Percentiles rank a stretch among this genome's conserved stretches.
Evolutionary conservation across 1,140 invertebrate species (phyloP).

Genomic region (Kradibia gibbosae): DNA sequence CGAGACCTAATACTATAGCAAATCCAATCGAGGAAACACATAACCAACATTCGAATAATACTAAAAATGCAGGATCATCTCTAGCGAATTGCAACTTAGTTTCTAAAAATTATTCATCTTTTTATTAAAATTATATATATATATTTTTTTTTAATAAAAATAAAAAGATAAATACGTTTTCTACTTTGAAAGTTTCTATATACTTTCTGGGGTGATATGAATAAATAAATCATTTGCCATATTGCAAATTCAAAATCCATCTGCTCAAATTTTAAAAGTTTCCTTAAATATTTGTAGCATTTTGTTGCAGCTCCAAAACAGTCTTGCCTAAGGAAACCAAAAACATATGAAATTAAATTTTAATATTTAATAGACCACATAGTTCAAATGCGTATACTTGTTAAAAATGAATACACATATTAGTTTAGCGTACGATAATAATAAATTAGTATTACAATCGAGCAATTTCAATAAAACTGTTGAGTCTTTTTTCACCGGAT

Average conservation of each 20-base stretch:
- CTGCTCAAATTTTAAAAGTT: conserved; percentile 94
- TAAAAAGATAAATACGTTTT: conserved; percentile 86
- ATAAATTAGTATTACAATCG: background rate
- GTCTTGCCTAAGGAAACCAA: conserved; percentile 73
- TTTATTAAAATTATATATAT: conserved; percentile 41
- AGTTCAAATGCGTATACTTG: too few relatives aligned
- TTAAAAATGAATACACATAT: background rate
- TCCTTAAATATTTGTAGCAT: conserved; percentile 92
- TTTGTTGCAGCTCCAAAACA: conserved; percentile 91
- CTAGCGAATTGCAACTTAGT: conserved; percentile 99
- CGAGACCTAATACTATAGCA: conserved; percentile 84
- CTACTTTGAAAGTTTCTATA: conserved; percentile 98
- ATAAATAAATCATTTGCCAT: conserved; percentile 99
- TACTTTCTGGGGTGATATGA: conserved; percentile 96
- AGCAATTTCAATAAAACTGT: too few relatives aligned
- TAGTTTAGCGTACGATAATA: background rate
- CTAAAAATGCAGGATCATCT: conserved; percentile 99
- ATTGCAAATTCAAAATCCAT: conserved; percentile 99
- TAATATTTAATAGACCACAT: background rate
- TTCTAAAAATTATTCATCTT: too few relatives aligned
- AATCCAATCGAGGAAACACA: conserved; percentile 93
- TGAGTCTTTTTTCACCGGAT: background rate
- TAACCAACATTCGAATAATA: conserved; percentile 90
- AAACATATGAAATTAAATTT: conserved; percentile 3
- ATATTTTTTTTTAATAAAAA: conserved; percentile 6